Evolutionary conservation across 2,113 vertebrate genomes (phyloP).

Genomic region (Emydocephalus ijimae): DNA sequence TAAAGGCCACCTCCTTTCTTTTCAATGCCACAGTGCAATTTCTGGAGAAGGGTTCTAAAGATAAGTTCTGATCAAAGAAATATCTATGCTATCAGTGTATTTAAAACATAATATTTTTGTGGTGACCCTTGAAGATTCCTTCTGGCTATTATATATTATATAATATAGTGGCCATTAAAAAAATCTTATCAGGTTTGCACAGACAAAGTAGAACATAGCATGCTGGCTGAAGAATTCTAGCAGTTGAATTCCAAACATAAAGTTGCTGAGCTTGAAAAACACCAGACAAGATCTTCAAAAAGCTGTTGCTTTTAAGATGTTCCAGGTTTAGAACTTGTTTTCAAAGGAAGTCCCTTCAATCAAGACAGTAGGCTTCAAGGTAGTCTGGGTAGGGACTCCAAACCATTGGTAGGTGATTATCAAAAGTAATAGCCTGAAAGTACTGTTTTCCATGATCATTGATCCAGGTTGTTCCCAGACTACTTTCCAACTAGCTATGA

Average conservation of each 20-base stretch:
- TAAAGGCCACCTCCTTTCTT: not conserved
- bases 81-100: not conserved
- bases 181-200: not conserved
- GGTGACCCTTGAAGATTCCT: not conserved
- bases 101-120: not conserved
- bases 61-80: not conserved
- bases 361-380: not conserved
- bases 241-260: not conserved
- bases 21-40: not conserved
- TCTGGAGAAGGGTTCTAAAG: not conserved
- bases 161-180: not conserved
- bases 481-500: not conserved
- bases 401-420: not conserved
- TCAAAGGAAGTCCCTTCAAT: not conserved
- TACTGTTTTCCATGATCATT: not conserved
- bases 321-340: not conserved
- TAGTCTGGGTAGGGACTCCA: not conserved
- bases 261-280: not conserved
- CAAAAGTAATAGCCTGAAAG: not conserved
- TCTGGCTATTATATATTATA: not conserved
- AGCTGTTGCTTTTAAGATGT: not conserved
- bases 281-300: not conserved
- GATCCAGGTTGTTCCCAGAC: not conserved
- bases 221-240: not conserved
- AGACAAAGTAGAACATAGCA: not conserved